Percentiles rank a stretch among this genome's conserved stretches.
phyloP scores from a whole-genome alignment of 2,113 vertebrate species.

The Brienomyrus brachyistius region DNA sequence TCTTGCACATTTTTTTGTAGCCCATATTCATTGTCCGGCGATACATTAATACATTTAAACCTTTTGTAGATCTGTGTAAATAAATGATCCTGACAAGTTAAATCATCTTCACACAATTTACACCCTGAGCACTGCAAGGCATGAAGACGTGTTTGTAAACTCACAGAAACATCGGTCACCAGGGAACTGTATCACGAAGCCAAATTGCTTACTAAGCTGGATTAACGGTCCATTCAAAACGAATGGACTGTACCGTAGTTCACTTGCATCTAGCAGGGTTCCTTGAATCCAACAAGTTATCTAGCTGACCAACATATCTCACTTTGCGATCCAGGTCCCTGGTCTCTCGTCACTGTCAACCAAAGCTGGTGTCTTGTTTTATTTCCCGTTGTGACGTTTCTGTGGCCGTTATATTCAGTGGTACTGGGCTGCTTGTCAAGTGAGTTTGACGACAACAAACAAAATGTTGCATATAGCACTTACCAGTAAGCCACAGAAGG shows the following conservation, averaged over 20 bases:
- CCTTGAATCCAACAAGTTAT: background rate
- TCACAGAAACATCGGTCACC: background rate
- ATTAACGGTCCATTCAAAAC: background rate
- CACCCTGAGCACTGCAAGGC: background rate
- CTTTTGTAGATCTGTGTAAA: constrained; percentile 9
- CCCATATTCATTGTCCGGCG: background rate
- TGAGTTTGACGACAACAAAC: background rate
- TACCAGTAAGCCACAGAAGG: background rate
- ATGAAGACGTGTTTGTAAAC: background rate
- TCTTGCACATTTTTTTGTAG: background rate
- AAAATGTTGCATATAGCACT: background rate
- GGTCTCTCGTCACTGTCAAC: background rate
- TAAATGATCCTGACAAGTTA: background rate
- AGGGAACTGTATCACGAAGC: background rate
- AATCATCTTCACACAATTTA: background rate
- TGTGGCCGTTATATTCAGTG: background rate
- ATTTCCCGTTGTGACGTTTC: background rate
- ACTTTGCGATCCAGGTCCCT: background rate
- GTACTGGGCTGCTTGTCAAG: constrained; percentile 8
- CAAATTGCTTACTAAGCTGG: background rate
- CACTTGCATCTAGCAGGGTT: background rate
- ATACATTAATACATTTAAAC: background rate
- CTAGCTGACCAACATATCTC: background rate
- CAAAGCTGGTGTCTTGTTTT: background rate
- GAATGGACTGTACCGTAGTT: background rate